Evolutionary conservation across 2,113 vertebrate genomes (phyloP).

Genomic region (Dicerorhinus sumatrensis): DNA sequence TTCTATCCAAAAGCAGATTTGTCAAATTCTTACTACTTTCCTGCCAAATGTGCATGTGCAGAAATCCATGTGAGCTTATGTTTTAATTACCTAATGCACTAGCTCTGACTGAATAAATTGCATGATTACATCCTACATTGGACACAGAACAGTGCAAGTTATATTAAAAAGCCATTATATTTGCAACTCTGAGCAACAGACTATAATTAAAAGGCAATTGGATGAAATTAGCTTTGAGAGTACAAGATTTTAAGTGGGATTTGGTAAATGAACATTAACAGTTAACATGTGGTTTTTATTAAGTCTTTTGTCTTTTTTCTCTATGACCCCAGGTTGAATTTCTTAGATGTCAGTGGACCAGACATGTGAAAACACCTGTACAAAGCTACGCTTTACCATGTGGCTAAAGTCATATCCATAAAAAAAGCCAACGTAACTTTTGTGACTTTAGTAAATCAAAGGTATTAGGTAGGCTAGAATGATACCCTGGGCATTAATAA

Average conservation of each 20-base stretch:
- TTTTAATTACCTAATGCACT: conserved; percentile 81
- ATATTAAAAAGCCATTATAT: conserved; percentile 88
- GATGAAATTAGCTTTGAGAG: conserved; percentile 85
- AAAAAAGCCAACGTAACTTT: conserved; percentile 71
- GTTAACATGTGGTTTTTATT: conserved; percentile 84
- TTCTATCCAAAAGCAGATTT: background rate
- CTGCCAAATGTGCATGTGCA: background rate
- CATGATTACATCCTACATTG: conserved; percentile 81
- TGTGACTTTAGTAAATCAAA: conserved; percentile 81
- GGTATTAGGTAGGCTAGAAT: conserved; percentile 72
- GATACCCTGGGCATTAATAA: conserved; percentile 80
- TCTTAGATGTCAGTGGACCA: conserved; percentile 70
- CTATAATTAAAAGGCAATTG: conserved; percentile 86
- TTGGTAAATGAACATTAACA: conserved; percentile 84
- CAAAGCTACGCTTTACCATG: conserved; percentile 59
- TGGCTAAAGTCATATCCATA: conserved; percentile 64
- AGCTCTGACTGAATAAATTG: conserved; percentile 82
- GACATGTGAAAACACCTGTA: conserved; percentile 79
- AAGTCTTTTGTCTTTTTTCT: conserved; percentile 50
- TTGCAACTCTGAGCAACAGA: conserved; percentile 82
- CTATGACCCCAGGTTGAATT: conserved; percentile 69
- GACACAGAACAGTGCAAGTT: conserved; percentile 82
- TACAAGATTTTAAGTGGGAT: conserved; percentile 84
- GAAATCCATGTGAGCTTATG: conserved; percentile 29
- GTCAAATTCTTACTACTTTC: conserved; percentile 3